Conservation (phyloP, 2,888 invertebrate species). For the Congeria kusceri region DNA sequence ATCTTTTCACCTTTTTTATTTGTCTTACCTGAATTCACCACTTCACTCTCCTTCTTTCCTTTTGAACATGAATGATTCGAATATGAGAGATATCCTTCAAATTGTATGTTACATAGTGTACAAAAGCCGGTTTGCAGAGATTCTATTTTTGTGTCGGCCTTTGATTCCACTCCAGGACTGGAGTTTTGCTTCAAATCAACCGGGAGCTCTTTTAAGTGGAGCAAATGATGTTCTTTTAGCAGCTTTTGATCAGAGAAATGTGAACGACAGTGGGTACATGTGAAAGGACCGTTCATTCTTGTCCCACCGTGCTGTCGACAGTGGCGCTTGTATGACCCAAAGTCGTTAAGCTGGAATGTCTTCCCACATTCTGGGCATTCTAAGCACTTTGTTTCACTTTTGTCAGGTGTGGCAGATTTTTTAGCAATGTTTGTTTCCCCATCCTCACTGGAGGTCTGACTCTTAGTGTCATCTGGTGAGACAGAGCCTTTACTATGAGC, state of each 20-base stretch:
- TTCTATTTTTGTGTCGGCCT: constrained; percentile 25
- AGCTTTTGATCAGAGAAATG: constrained; percentile 67
- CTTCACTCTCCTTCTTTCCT: constrained; percentile 25
- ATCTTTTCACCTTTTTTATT: no score
- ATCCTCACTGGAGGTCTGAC: constrained; percentile 30
- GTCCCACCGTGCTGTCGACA: constrained; percentile 77
- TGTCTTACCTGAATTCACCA: not conserved
- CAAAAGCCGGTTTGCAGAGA: constrained; percentile 20
- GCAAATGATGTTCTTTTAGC: constrained; percentile 64
- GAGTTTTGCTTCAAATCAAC: constrained; percentile 18
- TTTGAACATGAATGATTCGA: no score
- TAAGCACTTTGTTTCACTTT: constrained; percentile 70
- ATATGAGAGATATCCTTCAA: no score
- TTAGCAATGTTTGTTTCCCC: constrained; percentile 22
- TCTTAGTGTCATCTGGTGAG: constrained; percentile 48
- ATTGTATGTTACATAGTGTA: no score
- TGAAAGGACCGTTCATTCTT: constrained; percentile 66
- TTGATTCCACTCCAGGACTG: not conserved
- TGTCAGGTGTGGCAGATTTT: constrained; percentile 3
- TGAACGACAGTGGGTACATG: constrained; percentile 71
- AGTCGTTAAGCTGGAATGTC: constrained; percentile 81
- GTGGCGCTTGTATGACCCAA: constrained; percentile 82
- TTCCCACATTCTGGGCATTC: constrained; percentile 80
- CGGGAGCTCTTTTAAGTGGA: constrained; percentile 44
- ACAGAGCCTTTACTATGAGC: constrained; percentile 13